Conservation (phyloP, 2,797 vertebrate species). For the Mareca penelope region DNA sequence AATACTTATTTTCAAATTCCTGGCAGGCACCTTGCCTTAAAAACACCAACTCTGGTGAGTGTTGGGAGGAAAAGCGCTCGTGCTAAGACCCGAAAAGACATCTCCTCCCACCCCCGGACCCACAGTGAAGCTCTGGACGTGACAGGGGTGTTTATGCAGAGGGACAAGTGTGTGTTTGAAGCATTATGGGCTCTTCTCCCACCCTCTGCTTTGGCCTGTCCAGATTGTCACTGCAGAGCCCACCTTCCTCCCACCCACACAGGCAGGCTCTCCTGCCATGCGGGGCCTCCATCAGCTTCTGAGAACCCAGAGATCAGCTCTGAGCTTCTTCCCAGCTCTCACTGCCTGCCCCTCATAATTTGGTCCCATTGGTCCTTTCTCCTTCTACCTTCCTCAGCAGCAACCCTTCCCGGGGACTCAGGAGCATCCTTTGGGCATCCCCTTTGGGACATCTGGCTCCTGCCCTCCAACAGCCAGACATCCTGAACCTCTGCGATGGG, state of each 20-base stretch:
- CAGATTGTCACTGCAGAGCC: neutral
- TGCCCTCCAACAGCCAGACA: neutral
- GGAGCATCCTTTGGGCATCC: neutral
- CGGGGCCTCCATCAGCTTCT: neutral
- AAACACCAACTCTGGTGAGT: neutral
- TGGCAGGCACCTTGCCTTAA: conserved; percentile 61
- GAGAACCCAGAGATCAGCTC: neutral
- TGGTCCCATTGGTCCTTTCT: neutral
- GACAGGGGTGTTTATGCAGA: neutral
- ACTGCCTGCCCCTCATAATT: neutral
- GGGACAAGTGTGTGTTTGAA: neutral
- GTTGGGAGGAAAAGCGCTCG: conserved; percentile 31
- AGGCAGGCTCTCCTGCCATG: neutral
- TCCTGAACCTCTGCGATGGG: neutral
- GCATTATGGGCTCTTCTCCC: neutral
- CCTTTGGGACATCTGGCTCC: neutral
- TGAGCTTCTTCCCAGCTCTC: neutral
- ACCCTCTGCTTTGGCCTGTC: neutral
- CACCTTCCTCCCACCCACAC: neutral
- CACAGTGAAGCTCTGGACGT: neutral
- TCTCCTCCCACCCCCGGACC: neutral
- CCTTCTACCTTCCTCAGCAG: neutral
- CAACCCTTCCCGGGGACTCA: rapidly evolving
- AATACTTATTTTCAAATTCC: conserved; percentile 43
- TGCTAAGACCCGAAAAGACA: conserved; percentile 21